phyloP scores from a whole-genome alignment of 2,797 vertebrate genomes.

The Sebastes itinus region DNA sequence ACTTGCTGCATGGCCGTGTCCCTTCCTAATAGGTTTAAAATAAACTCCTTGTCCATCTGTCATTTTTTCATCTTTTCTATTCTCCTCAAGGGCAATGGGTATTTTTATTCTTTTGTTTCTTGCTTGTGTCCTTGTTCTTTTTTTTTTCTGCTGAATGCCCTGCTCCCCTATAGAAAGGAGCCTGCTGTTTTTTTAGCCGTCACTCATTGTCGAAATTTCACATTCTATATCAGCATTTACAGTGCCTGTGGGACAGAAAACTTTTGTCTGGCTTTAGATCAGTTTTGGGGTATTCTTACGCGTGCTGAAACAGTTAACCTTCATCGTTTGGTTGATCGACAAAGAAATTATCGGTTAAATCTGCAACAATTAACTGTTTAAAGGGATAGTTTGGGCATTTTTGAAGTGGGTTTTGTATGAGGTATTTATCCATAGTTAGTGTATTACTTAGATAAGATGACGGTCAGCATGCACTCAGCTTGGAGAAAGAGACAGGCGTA shows the following conservation, averaged over 20 bases:
- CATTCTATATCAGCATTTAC: conserved; percentile 12
- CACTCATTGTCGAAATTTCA: conserved; percentile 12
- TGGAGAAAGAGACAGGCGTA: too few relatives aligned
- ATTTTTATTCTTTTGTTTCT: conserved; percentile 60
- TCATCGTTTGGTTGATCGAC: not conserved
- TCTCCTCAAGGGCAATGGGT: conserved; percentile 60
- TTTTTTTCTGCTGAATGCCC: conserved; percentile 25
- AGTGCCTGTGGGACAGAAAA: not conserved
- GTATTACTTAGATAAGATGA: too few relatives aligned
- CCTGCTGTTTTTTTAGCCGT: conserved; percentile 11
- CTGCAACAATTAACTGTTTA: not conserved
- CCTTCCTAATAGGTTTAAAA: conserved; percentile 70
- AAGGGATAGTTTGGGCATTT: too few relatives aligned
- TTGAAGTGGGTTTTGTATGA: too few relatives aligned
- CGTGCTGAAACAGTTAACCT: not conserved
- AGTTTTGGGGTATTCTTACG: not conserved
- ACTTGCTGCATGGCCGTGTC: conserved; percentile 67
- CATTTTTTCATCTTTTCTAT: conserved; percentile 68
- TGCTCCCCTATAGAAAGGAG: conserved; percentile 22
- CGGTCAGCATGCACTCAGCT: too few relatives aligned
- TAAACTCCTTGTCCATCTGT: conserved; percentile 73
- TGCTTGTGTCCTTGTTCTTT: conserved; percentile 13
- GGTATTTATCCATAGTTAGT: too few relatives aligned
- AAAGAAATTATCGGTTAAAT: not conserved
- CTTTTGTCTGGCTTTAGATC: not conserved